Conservation (phyloP, 2,888 invertebrate species). For the Rhorus exstirpatorius region DNA sequence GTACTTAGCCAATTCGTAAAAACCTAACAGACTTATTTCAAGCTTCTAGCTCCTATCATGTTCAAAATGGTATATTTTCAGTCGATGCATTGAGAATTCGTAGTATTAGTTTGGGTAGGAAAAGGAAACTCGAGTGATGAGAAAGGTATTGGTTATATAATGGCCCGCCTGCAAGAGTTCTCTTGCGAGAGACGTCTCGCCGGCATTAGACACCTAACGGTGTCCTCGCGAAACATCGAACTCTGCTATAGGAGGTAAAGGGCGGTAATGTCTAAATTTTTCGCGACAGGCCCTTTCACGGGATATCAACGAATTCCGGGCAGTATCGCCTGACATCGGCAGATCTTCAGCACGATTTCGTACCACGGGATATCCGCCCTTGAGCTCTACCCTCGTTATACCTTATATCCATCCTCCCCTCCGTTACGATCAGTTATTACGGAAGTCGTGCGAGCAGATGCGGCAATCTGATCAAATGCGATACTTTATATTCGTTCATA, state of each 20-base stretch:
- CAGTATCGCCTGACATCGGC: conserved; percentile 27
- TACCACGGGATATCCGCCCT: conserved; percentile 58
- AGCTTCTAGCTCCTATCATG: no score
- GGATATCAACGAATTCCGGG: conserved; percentile 55
- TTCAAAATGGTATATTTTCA: no score
- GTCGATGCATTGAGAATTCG: no score
- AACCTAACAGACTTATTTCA: no score
- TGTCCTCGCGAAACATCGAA: not conserved
- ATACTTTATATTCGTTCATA: conserved; percentile 46
- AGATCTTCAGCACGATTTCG: conserved; percentile 32
- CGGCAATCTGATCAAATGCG: conserved; percentile 57
- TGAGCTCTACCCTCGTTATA: conserved; percentile 43
- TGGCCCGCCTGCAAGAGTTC: not conserved
- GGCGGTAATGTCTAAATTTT: not conserved
- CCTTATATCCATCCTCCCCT: conserved; percentile 46
- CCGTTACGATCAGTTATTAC: conserved; percentile 60
- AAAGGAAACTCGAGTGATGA: conserved; percentile 2
- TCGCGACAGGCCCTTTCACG: conserved; percentile 51
- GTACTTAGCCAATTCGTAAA: no score
- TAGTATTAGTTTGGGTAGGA: not conserved
- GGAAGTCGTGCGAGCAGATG: conserved; percentile 66
- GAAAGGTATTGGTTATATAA: not conserved
- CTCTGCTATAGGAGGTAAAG: not conserved
- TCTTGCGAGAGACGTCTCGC: not conserved
- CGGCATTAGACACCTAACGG: not conserved